Percentiles rank a stretch among this genome's conserved stretches.
These are phyloP conservation scores for Mallotus villosus DNA, from an alignment of 2,797 vertebrate species.

Conservation along the genomic window DNA sequence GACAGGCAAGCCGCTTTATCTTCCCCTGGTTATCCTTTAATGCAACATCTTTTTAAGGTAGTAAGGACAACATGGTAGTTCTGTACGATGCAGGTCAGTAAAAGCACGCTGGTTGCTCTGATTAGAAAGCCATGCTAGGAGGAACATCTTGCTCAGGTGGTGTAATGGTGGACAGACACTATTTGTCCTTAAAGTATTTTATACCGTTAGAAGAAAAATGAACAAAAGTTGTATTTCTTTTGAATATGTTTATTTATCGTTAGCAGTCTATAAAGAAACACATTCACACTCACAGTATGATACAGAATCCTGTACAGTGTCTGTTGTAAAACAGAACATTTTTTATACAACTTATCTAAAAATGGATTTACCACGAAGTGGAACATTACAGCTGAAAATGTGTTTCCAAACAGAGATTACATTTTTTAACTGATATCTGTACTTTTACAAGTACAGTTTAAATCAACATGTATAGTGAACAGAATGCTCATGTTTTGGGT, in stretches of 20 bases:
- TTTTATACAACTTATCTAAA: conserved; percentile 12
- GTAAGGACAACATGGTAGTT: not conserved
- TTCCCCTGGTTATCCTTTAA: not conserved
- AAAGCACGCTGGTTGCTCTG: not conserved
- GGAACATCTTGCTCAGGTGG: not conserved
- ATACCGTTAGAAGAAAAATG: conserved; percentile 3
- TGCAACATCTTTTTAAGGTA: no score
- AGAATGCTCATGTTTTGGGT: not conserved
- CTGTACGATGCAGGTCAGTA: not conserved
- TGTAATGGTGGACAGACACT: conserved; percentile 7
- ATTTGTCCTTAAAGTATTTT: not conserved
- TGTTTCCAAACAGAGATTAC: conserved; percentile 1
- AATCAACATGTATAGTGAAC: not conserved
- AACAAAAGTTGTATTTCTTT: conserved; percentile 12
- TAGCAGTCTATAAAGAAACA: conserved; percentile 4
- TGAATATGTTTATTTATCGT: conserved; percentile 19
- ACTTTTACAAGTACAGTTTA: not conserved
- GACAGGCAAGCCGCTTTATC: no score
- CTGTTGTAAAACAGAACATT: conserved; percentile 5
- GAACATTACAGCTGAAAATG: not conserved
- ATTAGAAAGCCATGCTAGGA: not conserved
- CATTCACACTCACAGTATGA: conserved; percentile 11
- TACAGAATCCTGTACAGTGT: conserved; percentile 6
- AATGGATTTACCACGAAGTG: not conserved
- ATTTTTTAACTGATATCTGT: conserved; percentile 2